These are phyloP conservation scores for Formica selysi DNA, from an alignment of 1,140 invertebrate species.

Conservation along the genomic window DNA sequence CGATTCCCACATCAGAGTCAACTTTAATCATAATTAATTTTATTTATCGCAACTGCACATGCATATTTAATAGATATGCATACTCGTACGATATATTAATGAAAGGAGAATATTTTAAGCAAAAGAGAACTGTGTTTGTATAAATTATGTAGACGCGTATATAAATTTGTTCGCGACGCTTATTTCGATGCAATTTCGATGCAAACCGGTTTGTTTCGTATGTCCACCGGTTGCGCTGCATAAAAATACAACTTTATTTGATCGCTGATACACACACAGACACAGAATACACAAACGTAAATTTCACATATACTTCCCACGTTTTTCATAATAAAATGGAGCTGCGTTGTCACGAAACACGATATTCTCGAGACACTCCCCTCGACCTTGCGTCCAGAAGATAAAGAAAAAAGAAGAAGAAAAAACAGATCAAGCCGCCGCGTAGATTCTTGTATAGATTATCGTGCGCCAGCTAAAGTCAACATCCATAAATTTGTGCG, in stretches of 20 bases:
- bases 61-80: neutral
- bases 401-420: neutral
- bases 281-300: neutral
- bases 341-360: conserved; percentile 12
- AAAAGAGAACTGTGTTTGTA: neutral
- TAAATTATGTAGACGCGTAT: too few species aligned
- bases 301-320: neutral
- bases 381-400: neutral
- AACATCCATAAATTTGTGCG: conserved; percentile 52
- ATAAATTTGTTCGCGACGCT: conserved; percentile 27
- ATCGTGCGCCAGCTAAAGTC: conserved; percentile 35
- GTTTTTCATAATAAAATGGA: conserved; percentile 1
- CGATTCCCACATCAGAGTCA: neutral
- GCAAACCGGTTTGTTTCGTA: conserved; percentile 28
- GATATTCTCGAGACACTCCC: neutral
- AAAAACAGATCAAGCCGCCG: neutral
- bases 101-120: conserved; percentile 13
- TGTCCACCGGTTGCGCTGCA: neutral
- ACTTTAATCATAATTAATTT: neutral
- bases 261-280: conserved; percentile 8
- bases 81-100: conserved; percentile 26
- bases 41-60: neutral
- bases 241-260: conserved; percentile 53
- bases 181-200: conserved; percentile 41
- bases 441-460: conserved; percentile 47